Evolutionary conservation across 2,888 invertebrate genomes (phyloP).

Genomic region (Coelinius sp.): DNA sequence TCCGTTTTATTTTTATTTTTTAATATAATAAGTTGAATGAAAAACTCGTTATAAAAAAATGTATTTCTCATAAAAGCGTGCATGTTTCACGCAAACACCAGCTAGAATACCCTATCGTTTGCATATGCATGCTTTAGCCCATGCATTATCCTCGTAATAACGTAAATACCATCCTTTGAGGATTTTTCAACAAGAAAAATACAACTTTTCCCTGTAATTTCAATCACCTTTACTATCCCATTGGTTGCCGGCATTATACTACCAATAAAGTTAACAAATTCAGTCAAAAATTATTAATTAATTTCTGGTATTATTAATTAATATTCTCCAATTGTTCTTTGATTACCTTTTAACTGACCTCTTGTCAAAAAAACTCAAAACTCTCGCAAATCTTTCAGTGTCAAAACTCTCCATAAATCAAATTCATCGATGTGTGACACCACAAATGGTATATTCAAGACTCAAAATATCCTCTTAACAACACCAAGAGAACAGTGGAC

Average conservation of each 20-base stretch:
- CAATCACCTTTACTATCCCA: neutral
- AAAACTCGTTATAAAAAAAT: slow-evolving; percentile 5
- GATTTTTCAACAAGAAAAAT: neutral
- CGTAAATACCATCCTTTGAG: neutral
- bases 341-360: too few relatives aligned
- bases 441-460: neutral
- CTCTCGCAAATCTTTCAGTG: neutral
- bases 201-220: neutral
- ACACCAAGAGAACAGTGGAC: slow-evolving; percentile 4
- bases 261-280: too few relatives aligned
- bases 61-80: slow-evolving; percentile 1
- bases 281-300: too few relatives aligned
- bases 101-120: neutral
- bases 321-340: neutral
- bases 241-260: too few relatives aligned
- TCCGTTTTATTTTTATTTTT: neutral
- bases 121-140: neutral
- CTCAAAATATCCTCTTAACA: neutral
- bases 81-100: neutral
- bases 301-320: neutral
- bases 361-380: too few relatives aligned
- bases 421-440: slow-evolving; percentile 6
- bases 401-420: slow-evolving; percentile 11
- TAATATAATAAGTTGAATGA: neutral
- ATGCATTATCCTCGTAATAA: neutral